Evolutionary conservation across 2,113 vertebrate genomes (phyloP), one percentile per base, ranked within the genome.

Genomic region (Prinia subflava): DNA sequence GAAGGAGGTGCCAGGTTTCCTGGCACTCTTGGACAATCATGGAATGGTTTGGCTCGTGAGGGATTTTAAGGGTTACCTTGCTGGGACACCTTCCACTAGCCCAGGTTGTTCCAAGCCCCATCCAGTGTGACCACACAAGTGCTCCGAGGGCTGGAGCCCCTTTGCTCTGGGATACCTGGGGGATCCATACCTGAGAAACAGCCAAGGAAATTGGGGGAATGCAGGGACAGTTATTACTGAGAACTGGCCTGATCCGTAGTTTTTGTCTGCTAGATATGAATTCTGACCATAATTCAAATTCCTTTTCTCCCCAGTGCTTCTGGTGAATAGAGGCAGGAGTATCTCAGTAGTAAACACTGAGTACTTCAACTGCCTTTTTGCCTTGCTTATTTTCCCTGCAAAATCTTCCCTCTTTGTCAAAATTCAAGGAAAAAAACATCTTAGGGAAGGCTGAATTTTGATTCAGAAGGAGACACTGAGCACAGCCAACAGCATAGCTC

Each of bases 211-310:
- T 22, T 21, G 31, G 11, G 56, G n/a, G 20, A n/a, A 22, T 9
- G 31, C 55, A 56, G 55, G 11, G 42, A 9, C 17, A 23, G 50
- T 19, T 2, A 1, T 6, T 4, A 0, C 15, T 28, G 7, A 18
- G 10, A 49, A 21, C 10, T 2, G 23, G 18, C 42, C 23, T 2
- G 14, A 6, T 5, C 11, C 23, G 0, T 4, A 5, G 11, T 2
- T 59, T 22, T 11, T 22, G n/a, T 28, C 23, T 31, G n/a, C 22
- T 33, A 0, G 1, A 1, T 31, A 1, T 1, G 4, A 57, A 39
- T 11, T 14, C 53, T 30, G 55, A n/a, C 5, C 55, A 13, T 10
- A 44, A 35, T 35, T 71, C 10, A 1, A 44, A 60, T 53, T 11
- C 13, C 37, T 13, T 15, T 31, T 35, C 15, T 44, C 20, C 52